These are phyloP conservation scores for Bos javanicus DNA, from an alignment of 2,113 vertebrate species.

Conservation along the genomic window DNA sequence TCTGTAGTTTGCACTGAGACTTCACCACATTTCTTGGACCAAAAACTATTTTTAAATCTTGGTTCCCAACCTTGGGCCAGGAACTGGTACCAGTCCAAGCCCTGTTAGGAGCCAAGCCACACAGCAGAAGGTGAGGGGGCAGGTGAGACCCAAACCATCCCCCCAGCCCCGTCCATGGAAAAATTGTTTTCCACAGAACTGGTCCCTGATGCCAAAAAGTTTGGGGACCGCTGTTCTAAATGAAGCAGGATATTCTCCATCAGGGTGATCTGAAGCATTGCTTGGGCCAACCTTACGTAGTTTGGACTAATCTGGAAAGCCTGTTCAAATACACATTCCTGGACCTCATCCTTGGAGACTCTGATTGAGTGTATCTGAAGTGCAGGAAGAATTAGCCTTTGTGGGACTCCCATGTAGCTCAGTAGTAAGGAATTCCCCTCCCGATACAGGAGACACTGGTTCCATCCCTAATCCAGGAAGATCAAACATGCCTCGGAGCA, in stretches of 20 bases:
- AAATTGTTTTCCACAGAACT: neutral
- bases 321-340: neutral
- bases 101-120: neutral
- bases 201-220: neutral
- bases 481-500: neutral
- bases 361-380: no score
- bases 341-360: neutral
- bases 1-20: neutral
- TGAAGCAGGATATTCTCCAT: neutral
- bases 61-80: neutral
- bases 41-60: neutral
- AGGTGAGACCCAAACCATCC: neutral
- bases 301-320: neutral
- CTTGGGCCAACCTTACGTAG: neutral
- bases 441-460: neutral
- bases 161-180: neutral
- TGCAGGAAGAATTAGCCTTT: neutral
- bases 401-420: neutral
- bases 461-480: neutral
- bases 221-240: neutral
- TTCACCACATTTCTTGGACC: no score
- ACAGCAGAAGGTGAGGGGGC: neutral
- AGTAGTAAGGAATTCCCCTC: neutral
- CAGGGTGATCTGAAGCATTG: neutral
- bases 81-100: neutral